Evolutionary conservation across 2,888 invertebrate genomes (phyloP).

Genomic region (Melangyna quadrimaculata): DNA sequence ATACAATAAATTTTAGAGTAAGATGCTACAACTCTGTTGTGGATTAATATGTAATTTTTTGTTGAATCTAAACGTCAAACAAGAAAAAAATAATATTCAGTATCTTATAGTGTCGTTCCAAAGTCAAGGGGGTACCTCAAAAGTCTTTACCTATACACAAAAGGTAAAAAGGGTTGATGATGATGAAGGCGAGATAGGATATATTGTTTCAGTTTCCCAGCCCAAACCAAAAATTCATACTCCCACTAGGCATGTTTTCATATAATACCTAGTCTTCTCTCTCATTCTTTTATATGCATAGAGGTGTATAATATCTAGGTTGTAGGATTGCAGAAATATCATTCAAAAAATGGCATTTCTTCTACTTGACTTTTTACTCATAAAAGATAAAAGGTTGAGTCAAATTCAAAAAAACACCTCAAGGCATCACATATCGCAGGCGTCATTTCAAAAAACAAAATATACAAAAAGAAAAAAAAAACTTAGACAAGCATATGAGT

Average conservation of each 20-base stretch:
- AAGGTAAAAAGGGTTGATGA: slow-evolving; percentile 67
- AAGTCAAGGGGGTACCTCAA: not conserved
- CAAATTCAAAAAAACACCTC: slow-evolving; percentile 56
- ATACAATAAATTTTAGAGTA: not conserved
- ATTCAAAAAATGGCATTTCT: slow-evolving; percentile 40
- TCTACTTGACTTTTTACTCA: slow-evolving; percentile 59
- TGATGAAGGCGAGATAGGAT: slow-evolving; percentile 60
- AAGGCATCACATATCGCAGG: slow-evolving; percentile 69
- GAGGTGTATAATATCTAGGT: not conserved
- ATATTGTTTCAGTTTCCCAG: slow-evolving; percentile 21
- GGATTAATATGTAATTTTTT: not conserved
- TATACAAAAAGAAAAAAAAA: not conserved
- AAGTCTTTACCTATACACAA: not conserved
- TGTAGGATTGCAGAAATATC: slow-evolving; percentile 26
- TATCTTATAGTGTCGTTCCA: slow-evolving; percentile 11
- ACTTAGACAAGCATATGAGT: slow-evolving; percentile 21
- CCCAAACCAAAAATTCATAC: slow-evolving; percentile 9
- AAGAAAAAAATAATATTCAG: slow-evolving; percentile 29
- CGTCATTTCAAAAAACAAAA: slow-evolving; percentile 56
- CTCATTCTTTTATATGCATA: not conserved
- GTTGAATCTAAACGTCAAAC: not conserved
- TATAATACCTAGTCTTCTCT: slow-evolving; percentile 23
- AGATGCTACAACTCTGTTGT: not conserved
- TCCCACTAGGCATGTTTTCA: slow-evolving; percentile 38
- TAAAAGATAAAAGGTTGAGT: slow-evolving; percentile 3